Evolutionary conservation across 2,888 invertebrate genomes (phyloP).

Genomic region (Lasius fuliginosus): DNA sequence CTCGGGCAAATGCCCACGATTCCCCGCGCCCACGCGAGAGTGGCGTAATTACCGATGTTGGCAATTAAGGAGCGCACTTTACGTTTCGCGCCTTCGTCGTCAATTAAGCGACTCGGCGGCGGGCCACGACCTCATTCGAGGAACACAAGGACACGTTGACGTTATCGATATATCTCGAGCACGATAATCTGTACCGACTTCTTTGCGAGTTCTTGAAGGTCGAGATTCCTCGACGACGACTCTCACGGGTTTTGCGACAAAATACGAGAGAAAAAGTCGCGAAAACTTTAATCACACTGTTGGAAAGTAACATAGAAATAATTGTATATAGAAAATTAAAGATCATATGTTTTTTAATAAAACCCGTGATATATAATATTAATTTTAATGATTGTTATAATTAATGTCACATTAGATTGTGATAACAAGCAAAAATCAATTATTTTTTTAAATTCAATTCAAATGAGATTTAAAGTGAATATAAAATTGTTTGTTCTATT

Average conservation of each 20-base stretch:
- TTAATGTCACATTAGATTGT: background rate
- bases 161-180: conserved; percentile 31
- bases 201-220: background rate
- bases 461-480: background rate
- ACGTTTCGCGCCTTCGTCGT: conserved; percentile 75
- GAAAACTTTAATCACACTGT: background rate
- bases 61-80: conserved; percentile 79
- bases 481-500: background rate
- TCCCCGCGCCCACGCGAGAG: conserved; percentile 59
- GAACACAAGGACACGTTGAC: conserved; percentile 27
- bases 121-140: conserved; percentile 14
- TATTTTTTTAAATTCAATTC: background rate
- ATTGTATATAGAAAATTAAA: background rate
- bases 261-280: background rate
- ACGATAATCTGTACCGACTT: background rate
- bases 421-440: background rate
- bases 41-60: conserved; percentile 80
- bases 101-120: conserved; percentile 68
- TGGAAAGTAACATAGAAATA: background rate
- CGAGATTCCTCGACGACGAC: background rate
- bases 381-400: background rate
- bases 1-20: conserved; percentile 71
- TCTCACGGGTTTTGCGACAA: background rate
- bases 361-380: background rate
- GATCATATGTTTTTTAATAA: background rate